Evolutionary conservation across 2,888 invertebrate genomes (phyloP).

Genomic region (Tenodera sinensis): DNA sequence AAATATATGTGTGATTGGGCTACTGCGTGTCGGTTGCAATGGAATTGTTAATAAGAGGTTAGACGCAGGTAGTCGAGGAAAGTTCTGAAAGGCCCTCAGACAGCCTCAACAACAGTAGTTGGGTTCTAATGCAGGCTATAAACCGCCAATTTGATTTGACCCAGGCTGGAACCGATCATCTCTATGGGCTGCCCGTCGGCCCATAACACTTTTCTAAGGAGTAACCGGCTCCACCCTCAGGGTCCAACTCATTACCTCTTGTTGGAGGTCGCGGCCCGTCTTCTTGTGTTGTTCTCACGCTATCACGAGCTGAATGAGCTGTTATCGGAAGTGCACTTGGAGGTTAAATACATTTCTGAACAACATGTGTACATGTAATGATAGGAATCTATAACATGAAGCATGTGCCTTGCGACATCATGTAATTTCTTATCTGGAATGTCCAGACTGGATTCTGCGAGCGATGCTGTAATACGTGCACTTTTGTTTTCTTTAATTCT

Average conservation of each 20-base stretch:
- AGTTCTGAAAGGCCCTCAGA: no score
- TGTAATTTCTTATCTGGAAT: not conserved
- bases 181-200: not conserved
- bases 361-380: not conserved
- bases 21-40: no score
- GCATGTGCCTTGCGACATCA: not conserved
- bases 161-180: not conserved
- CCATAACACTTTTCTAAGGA: not conserved
- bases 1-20: no score
- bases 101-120: no score
- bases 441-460: not conserved
- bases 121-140: no score
- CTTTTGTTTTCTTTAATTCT: not conserved
- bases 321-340: not conserved
- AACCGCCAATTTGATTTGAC: no score
- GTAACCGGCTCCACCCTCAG: not conserved
- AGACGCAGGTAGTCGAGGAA: no score
- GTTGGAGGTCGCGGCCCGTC: not conserved
- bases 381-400: not conserved
- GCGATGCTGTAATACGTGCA: not conserved
- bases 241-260: not conserved
- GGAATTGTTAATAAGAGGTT: no score
- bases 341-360: not conserved
- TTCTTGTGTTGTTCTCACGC: not conserved
- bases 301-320: not conserved